Base-by-base conservation (phyloP, 2,113 vertebrate species). In the Taurulus bubalis region DNA sequence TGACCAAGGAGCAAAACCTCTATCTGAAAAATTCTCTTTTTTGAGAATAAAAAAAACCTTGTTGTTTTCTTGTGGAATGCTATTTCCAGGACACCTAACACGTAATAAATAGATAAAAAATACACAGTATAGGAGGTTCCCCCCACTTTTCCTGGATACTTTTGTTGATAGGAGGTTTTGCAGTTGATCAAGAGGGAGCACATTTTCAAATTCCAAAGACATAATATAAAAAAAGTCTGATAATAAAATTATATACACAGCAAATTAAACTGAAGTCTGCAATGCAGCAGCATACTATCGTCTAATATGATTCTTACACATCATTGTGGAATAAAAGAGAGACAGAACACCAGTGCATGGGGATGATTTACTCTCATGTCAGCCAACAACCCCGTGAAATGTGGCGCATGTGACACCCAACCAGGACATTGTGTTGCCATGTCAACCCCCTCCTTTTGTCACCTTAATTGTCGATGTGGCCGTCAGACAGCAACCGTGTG, bases 371-470 rank as follows among this genome's bases (percentile, higher is more conserved):
- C 12, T 71, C 42, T 22, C 24, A 7, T 42, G 49, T 76, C 51
- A 40, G 28, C 53, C 51, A 7, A 2, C n/a, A 22, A 20, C 47
- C 38, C 28, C 30, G 81, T 68, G 71, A 75, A 87, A 62, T 67
- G 73, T 78, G 32, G 47, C 28, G 60, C 66, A 68, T 62, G 59
- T 88, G 71, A 91, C 77, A 73, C 80, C 65, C 80, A 58, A 70
- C 60, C 74, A 80, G 71, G 79, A 84, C 80, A 36, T 68, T 53
- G 55, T 51, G 90, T 92, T 82, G 87, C 79, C 90, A 92, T 90
- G 85, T 51, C 85, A 89, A 94, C 91, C 60, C 32, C 36, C 24
- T 47, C 22, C 72, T 53, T 75, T 60, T 55, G 60, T 53, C 47
- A 22, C n/a, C 83, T 51, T 75, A 47, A 45, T 40, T 34, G 59